phyloP scores from a whole-genome alignment of 2,113 vertebrate genomes.

The Plecturocebus donacophilus region DNA sequence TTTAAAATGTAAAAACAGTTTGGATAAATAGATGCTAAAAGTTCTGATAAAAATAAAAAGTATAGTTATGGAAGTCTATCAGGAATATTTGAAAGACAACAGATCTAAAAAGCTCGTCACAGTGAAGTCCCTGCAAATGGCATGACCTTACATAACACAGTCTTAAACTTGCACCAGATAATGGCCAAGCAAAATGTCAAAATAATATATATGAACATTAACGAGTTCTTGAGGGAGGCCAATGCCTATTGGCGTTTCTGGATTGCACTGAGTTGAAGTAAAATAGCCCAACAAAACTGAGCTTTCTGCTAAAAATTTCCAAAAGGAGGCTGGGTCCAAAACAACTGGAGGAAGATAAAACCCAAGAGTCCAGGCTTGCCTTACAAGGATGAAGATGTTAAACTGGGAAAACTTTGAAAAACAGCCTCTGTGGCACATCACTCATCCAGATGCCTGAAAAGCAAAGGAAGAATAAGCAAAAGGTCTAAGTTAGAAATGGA shows the following conservation, averaged over 20 bases:
- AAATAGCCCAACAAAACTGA: background rate
- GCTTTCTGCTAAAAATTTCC: background rate
- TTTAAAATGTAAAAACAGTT: background rate
- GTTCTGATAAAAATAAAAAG: background rate
- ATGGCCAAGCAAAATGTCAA: background rate
- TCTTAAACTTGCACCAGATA: background rate
- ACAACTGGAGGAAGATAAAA: background rate
- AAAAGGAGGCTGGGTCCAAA: background rate
- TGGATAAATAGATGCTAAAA: background rate
- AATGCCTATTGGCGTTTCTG: background rate
- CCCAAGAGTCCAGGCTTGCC: background rate
- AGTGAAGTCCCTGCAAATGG: background rate
- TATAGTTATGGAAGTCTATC: background rate
- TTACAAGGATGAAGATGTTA: background rate
- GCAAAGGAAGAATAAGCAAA: background rate
- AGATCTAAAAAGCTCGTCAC: background rate
- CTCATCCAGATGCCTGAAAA: background rate
- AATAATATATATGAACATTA: too few species aligned
- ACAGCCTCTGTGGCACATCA: background rate
- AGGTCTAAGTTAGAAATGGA: background rate
- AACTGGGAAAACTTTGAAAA: background rate
- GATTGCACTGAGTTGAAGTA: background rate
- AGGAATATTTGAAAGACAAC: background rate
- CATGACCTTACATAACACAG: fast-evolving
- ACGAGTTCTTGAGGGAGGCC: background rate